phyloP scores from a whole-genome alignment of 2,888 invertebrate species.

The Parnassius orleans region DNA sequence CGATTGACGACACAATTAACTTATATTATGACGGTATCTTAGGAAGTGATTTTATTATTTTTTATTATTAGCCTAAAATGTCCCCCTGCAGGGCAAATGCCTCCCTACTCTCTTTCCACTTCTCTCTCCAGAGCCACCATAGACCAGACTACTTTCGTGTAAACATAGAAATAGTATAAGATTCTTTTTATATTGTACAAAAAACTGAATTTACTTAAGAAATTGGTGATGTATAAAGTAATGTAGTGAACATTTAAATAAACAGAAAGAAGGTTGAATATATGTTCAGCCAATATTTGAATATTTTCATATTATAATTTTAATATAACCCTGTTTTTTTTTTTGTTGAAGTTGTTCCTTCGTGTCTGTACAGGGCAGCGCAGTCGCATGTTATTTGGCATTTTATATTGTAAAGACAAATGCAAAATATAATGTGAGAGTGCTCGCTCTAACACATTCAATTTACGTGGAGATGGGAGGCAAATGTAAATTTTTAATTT shows the following conservation, averaged over 20 bases:
- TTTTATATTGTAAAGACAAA: conserved; percentile 25
- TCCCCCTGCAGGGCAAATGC: too few relatives aligned
- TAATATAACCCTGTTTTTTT: conserved; percentile 80
- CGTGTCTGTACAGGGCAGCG: conserved; percentile 65
- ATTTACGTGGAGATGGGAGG: conserved; percentile 60
- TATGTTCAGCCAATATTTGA: conserved; percentile 77
- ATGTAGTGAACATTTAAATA: conserved; percentile 80
- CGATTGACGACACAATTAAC: too few relatives aligned
- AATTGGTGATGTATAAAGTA: conserved; percentile 81
- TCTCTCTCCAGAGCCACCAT: too few relatives aligned
- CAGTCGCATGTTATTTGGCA: conserved; percentile 40
- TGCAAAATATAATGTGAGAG: conserved; percentile 37
- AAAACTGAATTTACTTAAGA: conserved; percentile 81
- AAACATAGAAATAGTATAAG: conserved; percentile 76
- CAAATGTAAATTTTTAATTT: conserved; percentile 75
- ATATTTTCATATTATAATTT: conserved; percentile 82
- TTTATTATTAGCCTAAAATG: too few relatives aligned
- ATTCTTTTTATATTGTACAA: conserved; percentile 82
- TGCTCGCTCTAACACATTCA: conserved; percentile 52
- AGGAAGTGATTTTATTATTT: too few relatives aligned
- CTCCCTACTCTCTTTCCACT: too few relatives aligned
- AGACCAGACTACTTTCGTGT: conserved; percentile 54
- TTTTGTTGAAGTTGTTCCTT: conserved; percentile 77
- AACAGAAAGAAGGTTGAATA: conserved; percentile 77
- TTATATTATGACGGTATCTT: too few relatives aligned